Evolutionary conservation across 2,797 vertebrate genomes (phyloP).

Genomic region (Sebastiscus albofasciatus): DNA sequence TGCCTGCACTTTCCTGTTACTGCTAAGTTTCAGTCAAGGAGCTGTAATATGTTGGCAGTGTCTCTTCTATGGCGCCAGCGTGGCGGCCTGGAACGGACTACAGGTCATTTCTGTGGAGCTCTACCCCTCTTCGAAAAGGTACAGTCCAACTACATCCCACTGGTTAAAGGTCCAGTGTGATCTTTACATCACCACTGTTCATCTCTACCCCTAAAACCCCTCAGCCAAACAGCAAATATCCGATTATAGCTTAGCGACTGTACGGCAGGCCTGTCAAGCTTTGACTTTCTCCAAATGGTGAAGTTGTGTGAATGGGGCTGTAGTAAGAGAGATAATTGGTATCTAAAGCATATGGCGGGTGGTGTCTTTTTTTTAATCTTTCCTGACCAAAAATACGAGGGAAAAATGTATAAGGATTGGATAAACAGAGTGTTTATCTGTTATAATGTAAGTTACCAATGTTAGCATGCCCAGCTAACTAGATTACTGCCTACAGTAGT

Average conservation of each 20-base stretch:
- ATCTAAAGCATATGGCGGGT: neutral
- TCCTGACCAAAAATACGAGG: neutral
- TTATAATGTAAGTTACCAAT: neutral
- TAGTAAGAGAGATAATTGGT: neutral
- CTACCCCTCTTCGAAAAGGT: conserved; percentile 96
- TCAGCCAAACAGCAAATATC: neutral
- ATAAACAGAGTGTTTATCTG: neutral
- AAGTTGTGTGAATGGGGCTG: neutral
- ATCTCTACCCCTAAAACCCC: neutral
- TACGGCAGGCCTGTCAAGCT: neutral
- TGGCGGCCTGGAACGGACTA: conserved; percentile 95
- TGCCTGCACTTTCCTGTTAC: conserved; percentile 94
- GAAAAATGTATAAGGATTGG: neutral
- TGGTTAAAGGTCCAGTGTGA: neutral
- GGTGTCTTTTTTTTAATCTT: neutral
- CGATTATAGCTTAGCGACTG: neutral
- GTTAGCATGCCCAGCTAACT: neutral
- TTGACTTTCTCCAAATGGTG: neutral
- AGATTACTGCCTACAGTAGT: neutral
- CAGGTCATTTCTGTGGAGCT: conserved; percentile 96
- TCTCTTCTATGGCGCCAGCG: conserved; percentile 92
- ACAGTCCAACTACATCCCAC: neutral
- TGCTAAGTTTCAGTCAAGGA: conserved; percentile 93
- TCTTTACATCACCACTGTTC: neutral
- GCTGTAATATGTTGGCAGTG: conserved; percentile 97